Percentiles rank a stretch among this genome's conserved stretches.
phyloP scores from a whole-genome alignment of 2,888 invertebrate genomes.

The Torymus texanus region DNA sequence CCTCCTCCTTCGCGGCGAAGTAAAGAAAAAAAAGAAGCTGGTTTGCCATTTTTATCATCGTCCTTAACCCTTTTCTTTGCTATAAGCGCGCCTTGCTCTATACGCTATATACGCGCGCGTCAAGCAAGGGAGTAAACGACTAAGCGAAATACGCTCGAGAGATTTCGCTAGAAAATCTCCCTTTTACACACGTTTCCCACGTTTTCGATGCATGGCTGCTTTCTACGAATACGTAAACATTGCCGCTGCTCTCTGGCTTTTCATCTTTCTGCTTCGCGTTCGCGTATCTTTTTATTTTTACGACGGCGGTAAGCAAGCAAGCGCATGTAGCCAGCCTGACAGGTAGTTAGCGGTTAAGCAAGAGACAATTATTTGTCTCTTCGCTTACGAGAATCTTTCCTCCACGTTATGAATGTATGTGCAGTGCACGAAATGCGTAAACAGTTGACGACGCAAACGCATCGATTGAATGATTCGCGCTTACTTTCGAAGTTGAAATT shows the following conservation, averaged over 20 bases:
- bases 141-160: slow-evolving; percentile 57
- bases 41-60: slow-evolving; percentile 46
- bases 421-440: neutral
- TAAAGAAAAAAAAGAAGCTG: slow-evolving; percentile 1
- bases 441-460: slow-evolving; percentile 5
- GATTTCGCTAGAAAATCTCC: slow-evolving; percentile 60
- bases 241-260: slow-evolving; percentile 49
- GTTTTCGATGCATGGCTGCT: slow-evolving; percentile 66
- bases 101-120: neutral
- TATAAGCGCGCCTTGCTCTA: slow-evolving; percentile 5
- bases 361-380: slow-evolving; percentile 27
- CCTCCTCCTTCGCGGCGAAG: too few species aligned
- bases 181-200: slow-evolving; percentile 59
- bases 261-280: slow-evolving; percentile 47
- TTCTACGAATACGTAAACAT: slow-evolving; percentile 58
- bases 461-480: slow-evolving; percentile 28
- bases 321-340: neutral
- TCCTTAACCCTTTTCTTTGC: slow-evolving; percentile 28
- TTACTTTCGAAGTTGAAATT: slow-evolving; percentile 24
- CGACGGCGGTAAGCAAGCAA: neutral
- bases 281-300: slow-evolving; percentile 17
- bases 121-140: slow-evolving; percentile 56
- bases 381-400: neutral
- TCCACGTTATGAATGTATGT: neutral
- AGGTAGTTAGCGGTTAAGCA: slow-evolving; percentile 7